These are phyloP conservation scores for Mus spicilegus DNA, from an alignment of 2,113 vertebrate species.

Conservation along the genomic window DNA sequence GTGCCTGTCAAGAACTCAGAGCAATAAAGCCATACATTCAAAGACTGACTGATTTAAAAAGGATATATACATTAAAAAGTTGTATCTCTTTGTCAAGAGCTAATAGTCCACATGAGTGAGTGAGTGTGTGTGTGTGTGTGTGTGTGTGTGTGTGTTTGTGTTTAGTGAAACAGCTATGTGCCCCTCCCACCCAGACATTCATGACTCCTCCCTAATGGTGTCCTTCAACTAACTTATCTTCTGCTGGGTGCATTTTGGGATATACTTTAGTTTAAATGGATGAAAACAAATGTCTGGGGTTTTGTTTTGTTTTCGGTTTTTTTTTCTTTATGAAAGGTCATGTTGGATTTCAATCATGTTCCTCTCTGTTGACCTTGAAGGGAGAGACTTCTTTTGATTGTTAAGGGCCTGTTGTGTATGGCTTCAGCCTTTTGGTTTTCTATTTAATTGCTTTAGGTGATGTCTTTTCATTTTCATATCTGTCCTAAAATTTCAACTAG, in stretches of 20 bases:
- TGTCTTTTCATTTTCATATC: slow-evolving; percentile 5
- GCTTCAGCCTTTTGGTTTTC: background rate
- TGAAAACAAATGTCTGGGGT: background rate
- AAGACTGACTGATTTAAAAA: slow-evolving; percentile 81
- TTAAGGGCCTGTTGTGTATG: background rate
- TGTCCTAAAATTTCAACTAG: background rate
- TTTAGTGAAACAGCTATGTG: background rate
- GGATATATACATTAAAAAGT: slow-evolving; percentile 70
- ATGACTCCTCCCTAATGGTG: too few relatives aligned
- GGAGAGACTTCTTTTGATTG: background rate
- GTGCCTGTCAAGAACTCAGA: slow-evolving; percentile 86
- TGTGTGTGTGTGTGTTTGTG: background rate
- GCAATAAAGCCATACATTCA: slow-evolving; percentile 88
- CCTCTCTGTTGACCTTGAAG: background rate
- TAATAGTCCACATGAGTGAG: slow-evolving; percentile 49
- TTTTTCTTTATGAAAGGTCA: slow-evolving; percentile 66
- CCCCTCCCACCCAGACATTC: background rate
- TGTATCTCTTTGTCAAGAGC: slow-evolving; percentile 78
- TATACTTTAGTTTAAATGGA: slow-evolving; percentile 69
- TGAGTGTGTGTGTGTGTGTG: background rate
- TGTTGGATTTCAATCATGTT: slow-evolving; percentile 61
- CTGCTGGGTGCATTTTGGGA: slow-evolving; percentile 7
- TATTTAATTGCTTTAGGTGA: background rate
- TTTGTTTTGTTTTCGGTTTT: background rate
- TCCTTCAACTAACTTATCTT: background rate